These are phyloP conservation scores for Parazoanthus darwini DNA, from an alignment of 92 coral and sea anemone genomes.

Conservation along the genomic window DNA sequence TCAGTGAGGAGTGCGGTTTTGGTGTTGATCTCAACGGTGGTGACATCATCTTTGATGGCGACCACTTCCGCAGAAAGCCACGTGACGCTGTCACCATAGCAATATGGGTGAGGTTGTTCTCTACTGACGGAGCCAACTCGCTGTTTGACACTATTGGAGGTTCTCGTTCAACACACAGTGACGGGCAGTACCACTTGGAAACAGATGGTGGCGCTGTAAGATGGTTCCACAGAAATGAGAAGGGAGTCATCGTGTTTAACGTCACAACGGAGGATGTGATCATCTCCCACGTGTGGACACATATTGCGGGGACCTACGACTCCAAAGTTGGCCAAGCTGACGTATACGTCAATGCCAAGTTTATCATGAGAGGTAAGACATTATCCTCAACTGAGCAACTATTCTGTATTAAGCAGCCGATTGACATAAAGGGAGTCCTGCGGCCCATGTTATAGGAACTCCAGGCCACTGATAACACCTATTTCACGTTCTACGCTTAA, in stretches of 20 bases:
- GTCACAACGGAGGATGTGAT: constrained; percentile 85
- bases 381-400: neutral
- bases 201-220: constrained; percentile 74
- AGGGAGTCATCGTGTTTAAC: constrained; percentile 70
- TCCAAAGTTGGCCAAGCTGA: constrained; percentile 77
- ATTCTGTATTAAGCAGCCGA: neutral
- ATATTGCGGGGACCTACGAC: constrained; percentile 86
- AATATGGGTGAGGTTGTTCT: constrained; percentile 81
- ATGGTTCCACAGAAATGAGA: constrained; percentile 92
- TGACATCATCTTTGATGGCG: constrained; percentile 83
- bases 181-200: constrained; percentile 84
- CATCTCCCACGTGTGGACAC: constrained; percentile 84
- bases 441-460: neutral
- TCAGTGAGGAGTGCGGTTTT: constrained; percentile 91
- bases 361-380: constrained; percentile 65
- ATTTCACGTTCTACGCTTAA: neutral
- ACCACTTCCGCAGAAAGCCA: constrained; percentile 76
- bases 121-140: constrained; percentile 71
- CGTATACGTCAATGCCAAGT: constrained; percentile 92
- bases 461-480: neutral
- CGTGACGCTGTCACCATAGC: constrained; percentile 82
- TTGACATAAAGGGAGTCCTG: neutral
- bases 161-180: constrained; percentile 70
- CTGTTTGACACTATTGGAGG: constrained; percentile 96
- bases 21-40: constrained; percentile 95